Conservation (phyloP, 92 coral and sea anemone genomes). For the Umimayanthus chanpuru region DNA sequence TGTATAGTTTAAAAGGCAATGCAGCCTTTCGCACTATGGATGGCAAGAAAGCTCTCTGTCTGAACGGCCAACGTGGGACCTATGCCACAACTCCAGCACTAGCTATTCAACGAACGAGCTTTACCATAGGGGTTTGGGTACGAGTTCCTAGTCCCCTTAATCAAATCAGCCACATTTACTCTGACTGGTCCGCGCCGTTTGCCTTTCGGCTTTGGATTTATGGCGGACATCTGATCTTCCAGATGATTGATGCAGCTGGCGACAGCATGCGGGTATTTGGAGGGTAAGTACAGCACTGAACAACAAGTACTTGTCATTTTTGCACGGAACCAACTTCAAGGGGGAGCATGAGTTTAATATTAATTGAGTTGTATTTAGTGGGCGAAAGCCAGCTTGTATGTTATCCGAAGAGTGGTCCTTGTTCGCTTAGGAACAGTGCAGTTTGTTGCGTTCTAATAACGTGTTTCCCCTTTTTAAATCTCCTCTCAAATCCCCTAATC, state of each 20-base stretch:
- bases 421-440: no score
- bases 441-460: no score
- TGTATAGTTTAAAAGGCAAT: not conserved
- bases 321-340: no score
- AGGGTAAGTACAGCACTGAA: constrained; percentile 7
- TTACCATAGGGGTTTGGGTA: constrained; percentile 23
- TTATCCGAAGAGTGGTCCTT: no score
- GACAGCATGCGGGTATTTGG: constrained; percentile 22
- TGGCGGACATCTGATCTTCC: constrained; percentile 16
- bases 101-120: constrained; percentile 23
- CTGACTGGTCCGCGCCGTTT: constrained; percentile 37
- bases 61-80: constrained; percentile 23
- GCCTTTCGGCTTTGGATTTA: constrained; percentile 39
- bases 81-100: constrained; percentile 40
- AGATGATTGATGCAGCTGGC: constrained; percentile 20
- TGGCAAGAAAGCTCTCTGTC: constrained; percentile 27
- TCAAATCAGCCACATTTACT: constrained; percentile 34
- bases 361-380: no score
- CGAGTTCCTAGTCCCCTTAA: constrained; percentile 25
- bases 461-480: no score
- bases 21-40: constrained; percentile 8
- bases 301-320: no score
- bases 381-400: no score
- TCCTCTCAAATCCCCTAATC: no score
- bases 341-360: no score